These are phyloP conservation scores for Halocynthia roretzi DNA, from an alignment of 23 tunicate species.

Conservation along the genomic window DNA sequence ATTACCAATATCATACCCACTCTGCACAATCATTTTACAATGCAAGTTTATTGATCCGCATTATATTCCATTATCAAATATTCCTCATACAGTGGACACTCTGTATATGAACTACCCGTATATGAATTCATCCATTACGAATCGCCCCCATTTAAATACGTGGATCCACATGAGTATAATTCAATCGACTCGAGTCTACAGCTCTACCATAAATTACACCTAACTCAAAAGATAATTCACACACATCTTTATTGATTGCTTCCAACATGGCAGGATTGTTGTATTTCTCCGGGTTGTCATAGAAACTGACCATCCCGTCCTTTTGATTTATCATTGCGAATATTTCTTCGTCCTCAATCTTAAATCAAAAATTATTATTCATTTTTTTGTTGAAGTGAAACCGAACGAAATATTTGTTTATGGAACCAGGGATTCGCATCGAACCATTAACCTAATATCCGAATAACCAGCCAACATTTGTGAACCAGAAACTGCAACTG, in stretches of 20 bases:
- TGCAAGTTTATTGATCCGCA: background rate
- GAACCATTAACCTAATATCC: no score
- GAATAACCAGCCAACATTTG: no score
- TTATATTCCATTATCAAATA: background rate
- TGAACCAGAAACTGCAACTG: no score
- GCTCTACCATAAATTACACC: no score
- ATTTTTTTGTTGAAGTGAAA: background rate
- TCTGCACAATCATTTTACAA: background rate
- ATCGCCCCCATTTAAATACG: no score
- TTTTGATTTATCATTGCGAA: conserved; percentile 52
- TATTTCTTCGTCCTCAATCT: conserved; percentile 64
- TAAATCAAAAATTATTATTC: background rate
- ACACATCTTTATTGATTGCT: conserved; percentile 41
- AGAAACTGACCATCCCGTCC: conserved; percentile 83
- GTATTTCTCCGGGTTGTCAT: conserved; percentile 73
- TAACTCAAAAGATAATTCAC: background rate
- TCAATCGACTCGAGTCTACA: no score
- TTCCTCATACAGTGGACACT: background rate
- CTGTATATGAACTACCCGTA: no score
- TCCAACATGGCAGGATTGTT: conserved; percentile 55
- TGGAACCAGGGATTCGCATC: no score
- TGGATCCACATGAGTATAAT: no score
- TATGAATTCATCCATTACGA: no score
- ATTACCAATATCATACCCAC: no score
- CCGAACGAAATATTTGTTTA: no score